These are phyloP conservation scores for Meriones unguiculatus DNA, from an alignment of 2,113 vertebrate species.

Conservation along the genomic window DNA sequence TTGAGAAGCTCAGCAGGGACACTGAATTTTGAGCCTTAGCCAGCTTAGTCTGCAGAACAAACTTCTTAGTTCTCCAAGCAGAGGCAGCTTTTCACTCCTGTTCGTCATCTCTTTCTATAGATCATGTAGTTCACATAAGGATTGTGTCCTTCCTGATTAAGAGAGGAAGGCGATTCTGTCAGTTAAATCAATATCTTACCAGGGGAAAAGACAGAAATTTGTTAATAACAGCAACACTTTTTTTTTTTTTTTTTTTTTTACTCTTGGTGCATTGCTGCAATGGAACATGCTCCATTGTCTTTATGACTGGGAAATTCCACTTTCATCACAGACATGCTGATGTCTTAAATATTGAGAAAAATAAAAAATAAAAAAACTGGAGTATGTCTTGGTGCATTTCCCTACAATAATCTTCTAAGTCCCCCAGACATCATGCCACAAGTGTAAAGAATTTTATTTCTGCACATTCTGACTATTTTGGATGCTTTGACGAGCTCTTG, in stretches of 20 bases:
- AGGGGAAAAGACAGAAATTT: conserved; percentile 40
- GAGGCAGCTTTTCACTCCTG: neutral
- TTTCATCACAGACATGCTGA: conserved; percentile 24
- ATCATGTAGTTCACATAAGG: conserved; percentile 5
- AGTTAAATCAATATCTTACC: conserved; percentile 67
- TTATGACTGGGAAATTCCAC: neutral
- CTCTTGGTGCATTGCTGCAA: conserved; percentile 11
- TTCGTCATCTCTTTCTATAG: conserved; percentile 19
- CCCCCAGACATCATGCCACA: neutral
- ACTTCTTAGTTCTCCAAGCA: conserved; percentile 17
- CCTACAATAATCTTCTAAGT: neutral
- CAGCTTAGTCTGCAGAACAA: conserved; percentile 43
- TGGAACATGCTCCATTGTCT: conserved; percentile 40
- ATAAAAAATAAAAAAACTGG: neutral
- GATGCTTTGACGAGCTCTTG: neutral
- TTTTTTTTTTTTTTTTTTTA: neutral
- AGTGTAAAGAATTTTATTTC: neutral
- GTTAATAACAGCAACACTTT: conserved; percentile 69
- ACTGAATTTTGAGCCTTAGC: conserved; percentile 2
- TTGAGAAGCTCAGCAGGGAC: conserved; percentile 20
- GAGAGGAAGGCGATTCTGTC: conserved; percentile 58
- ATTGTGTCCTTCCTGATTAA: conserved; percentile 66
- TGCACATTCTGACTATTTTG: neutral
- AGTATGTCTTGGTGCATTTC: neutral
- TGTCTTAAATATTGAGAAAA: neutral